Base-by-base conservation (phyloP, 2,888 invertebrate genomes). In the Augiades crinisus region DNA sequence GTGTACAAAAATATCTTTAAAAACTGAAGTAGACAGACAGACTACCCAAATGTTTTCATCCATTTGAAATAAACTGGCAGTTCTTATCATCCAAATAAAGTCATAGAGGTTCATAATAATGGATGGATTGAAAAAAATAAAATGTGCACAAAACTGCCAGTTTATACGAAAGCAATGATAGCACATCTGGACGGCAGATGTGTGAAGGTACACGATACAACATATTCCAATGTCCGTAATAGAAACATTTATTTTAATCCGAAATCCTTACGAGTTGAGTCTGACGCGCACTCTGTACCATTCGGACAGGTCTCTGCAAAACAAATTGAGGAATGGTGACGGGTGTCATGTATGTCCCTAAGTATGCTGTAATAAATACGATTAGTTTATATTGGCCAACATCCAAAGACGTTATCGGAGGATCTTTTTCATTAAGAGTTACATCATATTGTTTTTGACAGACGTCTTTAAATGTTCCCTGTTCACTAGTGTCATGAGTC, bases 261-360 rank as follows among this genome's bases (percentile, higher is more conserved):
- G 76, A 84, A 76, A 78, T 87, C 91, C 95, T 95, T 95, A 95
- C 95, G 95, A 93, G 91, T 93, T 94, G 87, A 95, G 92, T 93
- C 94, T 93, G 92, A 95, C 94, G 92, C 94, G 94, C 92, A 94
- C 93, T 92, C 93, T 93, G 93, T 94, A 95, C 92, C 93, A 93
- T 90, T 94, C 94, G 88, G 93, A 92, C 90, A 95, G 92, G 89
- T 90, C 90, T 91, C 91, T 90, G 90, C 75, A 90, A 90, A 87
- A 90, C 78, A 90, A 89, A 90, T 80, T 79, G 70, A 81, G 78
- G 82, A 79, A 71, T 68, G 75, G 81, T 84, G 83, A 82, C 67
- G 77, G 72, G 72, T 78, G 81, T 80, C 67, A 77, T 77, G 81
- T 69, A 78, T 77, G 81, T 76, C 55, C 60, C 65, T 70, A 63